These are phyloP conservation scores for Cyanoramphus novaezelandiae DNA, from an alignment of 2,113 vertebrate genomes.

Conservation along the genomic window DNA sequence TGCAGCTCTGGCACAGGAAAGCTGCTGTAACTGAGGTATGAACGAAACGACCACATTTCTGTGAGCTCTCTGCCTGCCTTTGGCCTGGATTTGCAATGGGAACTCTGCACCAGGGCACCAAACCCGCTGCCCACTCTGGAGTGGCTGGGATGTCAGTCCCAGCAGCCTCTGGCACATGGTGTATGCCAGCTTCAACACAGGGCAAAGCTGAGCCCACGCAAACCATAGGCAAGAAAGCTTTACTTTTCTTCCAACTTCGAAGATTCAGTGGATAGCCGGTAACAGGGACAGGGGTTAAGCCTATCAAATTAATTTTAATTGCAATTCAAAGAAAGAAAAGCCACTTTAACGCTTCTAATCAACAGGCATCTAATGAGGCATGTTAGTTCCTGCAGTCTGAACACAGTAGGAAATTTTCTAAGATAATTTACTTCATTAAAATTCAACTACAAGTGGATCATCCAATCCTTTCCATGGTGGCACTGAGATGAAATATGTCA, in stretches of 20 bases:
- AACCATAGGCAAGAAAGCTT: neutral
- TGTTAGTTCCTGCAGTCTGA: constrained; percentile 66
- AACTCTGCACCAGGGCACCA: neutral
- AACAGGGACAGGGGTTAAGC: neutral
- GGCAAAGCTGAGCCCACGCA: neutral
- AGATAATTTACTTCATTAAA: constrained; percentile 74
- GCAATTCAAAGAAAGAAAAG: constrained; percentile 69
- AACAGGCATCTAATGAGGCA: constrained; percentile 73
- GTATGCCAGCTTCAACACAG: neutral
- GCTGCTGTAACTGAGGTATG: rapidly evolving
- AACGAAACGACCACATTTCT: neutral
- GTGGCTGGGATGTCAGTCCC: too few relatives aligned
- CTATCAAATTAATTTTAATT: constrained; percentile 70
- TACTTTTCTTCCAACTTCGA: neutral
- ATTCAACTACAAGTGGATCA: constrained; percentile 67
- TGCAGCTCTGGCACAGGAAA: neutral
- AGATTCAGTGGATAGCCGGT: neutral
- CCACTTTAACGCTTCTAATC: constrained; percentile 72
- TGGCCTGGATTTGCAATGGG: neutral
- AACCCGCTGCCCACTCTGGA: neutral
- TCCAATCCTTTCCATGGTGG: constrained; percentile 14
- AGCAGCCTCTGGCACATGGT: rapidly evolving
- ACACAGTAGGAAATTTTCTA: constrained; percentile 65
- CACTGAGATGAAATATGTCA: constrained; percentile 19
- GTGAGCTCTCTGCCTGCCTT: neutral